A percentile compares a stretch with the other conserved stretches of the same genome.
phyloP scores from a whole-genome alignment of 2,113 vertebrate species.

The Otocyon megalotis region DNA sequence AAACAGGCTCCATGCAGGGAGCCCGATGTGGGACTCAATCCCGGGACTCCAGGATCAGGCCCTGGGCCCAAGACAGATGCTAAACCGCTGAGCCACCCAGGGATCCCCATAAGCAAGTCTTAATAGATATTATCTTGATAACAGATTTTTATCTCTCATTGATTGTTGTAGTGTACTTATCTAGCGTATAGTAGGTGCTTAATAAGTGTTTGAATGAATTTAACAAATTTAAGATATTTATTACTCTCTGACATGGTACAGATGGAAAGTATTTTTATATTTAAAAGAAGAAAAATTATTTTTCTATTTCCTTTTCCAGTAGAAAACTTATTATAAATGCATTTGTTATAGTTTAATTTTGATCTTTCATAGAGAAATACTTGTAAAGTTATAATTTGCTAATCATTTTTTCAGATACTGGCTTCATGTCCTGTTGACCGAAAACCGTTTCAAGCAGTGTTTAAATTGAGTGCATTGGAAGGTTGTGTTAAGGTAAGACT shows the following conservation, averaged over 20 bases:
- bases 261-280: conserved; percentile 47
- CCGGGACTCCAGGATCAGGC: no score
- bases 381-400: conserved; percentile 61
- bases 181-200: not conserved
- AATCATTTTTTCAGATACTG: conserved; percentile 89
- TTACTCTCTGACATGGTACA: not conserved
- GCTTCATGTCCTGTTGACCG: conserved; percentile 97
- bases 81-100: no score
- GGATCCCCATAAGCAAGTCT: not conserved
- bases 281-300: conserved; percentile 10
- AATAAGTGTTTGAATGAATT: conserved; percentile 31
- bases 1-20: no score
- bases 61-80: no score
- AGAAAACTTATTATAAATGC: not conserved
- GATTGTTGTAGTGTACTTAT: not conserved
- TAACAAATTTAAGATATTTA: not conserved
- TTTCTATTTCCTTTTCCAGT: conserved; percentile 33
- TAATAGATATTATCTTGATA: not conserved
- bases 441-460: conserved; percentile 93
- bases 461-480: conserved; percentile 88
- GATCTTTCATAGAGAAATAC: conserved; percentile 23
- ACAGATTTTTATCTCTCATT: not conserved
- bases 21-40: no score
- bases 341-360: conserved; percentile 51
- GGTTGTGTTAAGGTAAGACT: conserved; percentile 86